These are phyloP conservation scores for Brachyptera putata DNA, from an alignment of 2,888 invertebrate genomes.

Conservation along the genomic window DNA sequence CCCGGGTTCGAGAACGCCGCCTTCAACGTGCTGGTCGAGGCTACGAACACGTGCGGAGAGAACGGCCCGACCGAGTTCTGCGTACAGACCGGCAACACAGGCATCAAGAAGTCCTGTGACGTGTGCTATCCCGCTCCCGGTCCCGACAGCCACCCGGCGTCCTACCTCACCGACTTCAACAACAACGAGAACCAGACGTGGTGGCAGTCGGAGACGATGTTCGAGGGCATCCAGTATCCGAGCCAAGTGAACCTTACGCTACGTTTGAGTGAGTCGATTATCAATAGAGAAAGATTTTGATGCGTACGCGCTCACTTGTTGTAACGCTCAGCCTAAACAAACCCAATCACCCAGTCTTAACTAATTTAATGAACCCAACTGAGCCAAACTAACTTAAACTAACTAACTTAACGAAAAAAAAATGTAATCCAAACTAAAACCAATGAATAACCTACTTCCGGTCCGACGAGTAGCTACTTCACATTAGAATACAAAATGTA, in stretches of 20 bases:
- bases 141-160: constrained; percentile 60
- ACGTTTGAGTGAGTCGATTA: constrained; percentile 62
- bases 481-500: too few species aligned
- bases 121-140: constrained; percentile 60
- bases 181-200: constrained; percentile 87
- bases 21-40: constrained; percentile 81
- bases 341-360: too few species aligned
- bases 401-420: too few species aligned
- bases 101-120: constrained; percentile 69
- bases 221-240: constrained; percentile 86
- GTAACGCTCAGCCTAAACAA: too few species aligned
- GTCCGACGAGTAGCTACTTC: too few species aligned
- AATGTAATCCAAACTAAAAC: too few species aligned
- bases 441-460: too few species aligned
- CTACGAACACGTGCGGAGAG: constrained; percentile 94
- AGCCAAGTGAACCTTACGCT: constrained; percentile 90
- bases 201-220: constrained; percentile 99
- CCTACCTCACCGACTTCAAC: constrained; percentile 85
- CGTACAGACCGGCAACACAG: constrained; percentile 76
- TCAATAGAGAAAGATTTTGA: too few species aligned
- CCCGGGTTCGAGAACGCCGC: constrained; percentile 97
- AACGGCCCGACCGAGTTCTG: constrained; percentile 77
- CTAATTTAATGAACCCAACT: too few species aligned
- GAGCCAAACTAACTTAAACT: too few species aligned
- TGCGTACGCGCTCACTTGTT: too few species aligned